phyloP scores from a whole-genome alignment of 1,140 invertebrate species.

The Drosophila chauvacae region DNA sequence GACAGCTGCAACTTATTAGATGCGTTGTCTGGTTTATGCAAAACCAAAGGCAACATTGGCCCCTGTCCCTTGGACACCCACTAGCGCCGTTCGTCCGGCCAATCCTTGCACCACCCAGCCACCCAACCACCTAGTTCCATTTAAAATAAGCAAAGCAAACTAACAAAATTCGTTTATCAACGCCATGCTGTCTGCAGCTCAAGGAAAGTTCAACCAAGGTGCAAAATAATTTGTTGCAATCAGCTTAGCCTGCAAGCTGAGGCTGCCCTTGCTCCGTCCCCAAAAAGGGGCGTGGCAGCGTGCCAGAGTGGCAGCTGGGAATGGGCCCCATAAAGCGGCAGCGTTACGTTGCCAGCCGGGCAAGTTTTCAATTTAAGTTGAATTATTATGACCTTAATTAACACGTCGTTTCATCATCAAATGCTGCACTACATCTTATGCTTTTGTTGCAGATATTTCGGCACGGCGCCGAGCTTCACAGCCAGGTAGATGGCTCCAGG shows the following conservation, averaged over 20 bases:
- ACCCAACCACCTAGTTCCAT: constrained; percentile 48
- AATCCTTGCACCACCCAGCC: constrained; percentile 3
- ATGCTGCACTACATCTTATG: constrained; percentile 78
- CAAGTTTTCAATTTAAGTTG: constrained; percentile 83
- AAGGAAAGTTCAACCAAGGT: constrained; percentile 80
- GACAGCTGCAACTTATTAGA: constrained; percentile 80
- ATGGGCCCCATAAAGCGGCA: constrained; percentile 3
- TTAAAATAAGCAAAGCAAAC: constrained; percentile 82
- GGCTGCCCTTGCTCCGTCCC: constrained; percentile 13
- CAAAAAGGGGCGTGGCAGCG: constrained; percentile 12
- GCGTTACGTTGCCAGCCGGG: constrained; percentile 34
- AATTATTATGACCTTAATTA: constrained; percentile 83
- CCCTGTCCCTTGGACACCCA: constrained; percentile 23
- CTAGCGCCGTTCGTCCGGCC: neutral
- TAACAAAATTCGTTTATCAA: constrained; percentile 83
- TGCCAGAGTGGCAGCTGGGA: constrained; percentile 7
- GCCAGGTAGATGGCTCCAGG: constrained; percentile 34
- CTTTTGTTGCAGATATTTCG: constrained; percentile 81
- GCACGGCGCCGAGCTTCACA: constrained; percentile 46
- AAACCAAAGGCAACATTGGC: constrained; percentile 75
- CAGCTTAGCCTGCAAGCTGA: constrained; percentile 72
- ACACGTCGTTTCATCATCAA: constrained; percentile 83
- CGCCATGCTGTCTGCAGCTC: constrained; percentile 74
- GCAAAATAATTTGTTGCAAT: constrained; percentile 83
- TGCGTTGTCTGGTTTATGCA: constrained; percentile 69